phyloP scores from a whole-genome alignment of 2,113 vertebrate species.

The Amia ocellicauda region DNA sequence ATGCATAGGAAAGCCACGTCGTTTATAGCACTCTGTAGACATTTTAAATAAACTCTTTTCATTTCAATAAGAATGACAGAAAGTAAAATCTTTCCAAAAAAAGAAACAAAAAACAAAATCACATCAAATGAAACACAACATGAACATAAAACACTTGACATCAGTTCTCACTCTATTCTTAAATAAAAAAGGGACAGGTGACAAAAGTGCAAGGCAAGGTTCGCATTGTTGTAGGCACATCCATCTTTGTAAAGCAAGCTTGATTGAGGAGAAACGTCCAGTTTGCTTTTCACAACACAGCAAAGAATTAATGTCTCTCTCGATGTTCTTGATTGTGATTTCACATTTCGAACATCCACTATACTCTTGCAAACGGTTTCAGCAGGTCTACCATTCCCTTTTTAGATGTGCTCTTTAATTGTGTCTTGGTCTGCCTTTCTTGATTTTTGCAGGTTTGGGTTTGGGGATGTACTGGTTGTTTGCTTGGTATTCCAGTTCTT shows the following conservation, averaged over 20 bases:
- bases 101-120: neutral
- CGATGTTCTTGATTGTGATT: too few relatives aligned
- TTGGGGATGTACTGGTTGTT: constrained; percentile 99
- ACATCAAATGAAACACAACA: neutral
- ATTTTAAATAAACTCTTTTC: neutral
- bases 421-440: constrained; percentile 88
- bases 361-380: too few relatives aligned
- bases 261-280: neutral
- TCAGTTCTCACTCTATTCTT: neutral
- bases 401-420: constrained; percentile 51
- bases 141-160: neutral
- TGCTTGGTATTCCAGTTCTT: constrained; percentile 94
- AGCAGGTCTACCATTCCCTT: neutral
- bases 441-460: constrained; percentile 93
- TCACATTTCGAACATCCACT: too few relatives aligned
- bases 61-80: neutral
- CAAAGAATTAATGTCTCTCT: neutral
- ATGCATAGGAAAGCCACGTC: neutral
- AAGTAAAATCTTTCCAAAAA: neutral
- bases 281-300: neutral
- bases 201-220: constrained; percentile 4
- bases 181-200: neutral
- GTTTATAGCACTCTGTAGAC: neutral
- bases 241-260: constrained; percentile 10
- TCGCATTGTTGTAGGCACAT: constrained; percentile 8